Conservation (phyloP, 1,140 invertebrate genomes). For the Pseudachorutes palmiensis region DNA sequence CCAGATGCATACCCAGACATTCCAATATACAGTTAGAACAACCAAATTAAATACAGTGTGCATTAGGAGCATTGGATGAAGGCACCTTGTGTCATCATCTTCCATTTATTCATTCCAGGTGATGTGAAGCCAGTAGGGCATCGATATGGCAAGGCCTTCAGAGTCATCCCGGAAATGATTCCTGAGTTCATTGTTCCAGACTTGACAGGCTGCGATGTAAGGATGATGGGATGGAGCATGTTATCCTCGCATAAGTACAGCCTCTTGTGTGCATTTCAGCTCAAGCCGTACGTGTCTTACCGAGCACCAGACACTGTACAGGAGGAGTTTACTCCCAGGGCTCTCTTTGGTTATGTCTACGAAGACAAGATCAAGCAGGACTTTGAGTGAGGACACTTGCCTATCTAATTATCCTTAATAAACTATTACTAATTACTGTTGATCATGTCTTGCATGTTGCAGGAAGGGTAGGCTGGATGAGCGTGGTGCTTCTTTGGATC, state of each 20-base stretch:
- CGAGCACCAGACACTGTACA: constrained; percentile 61
- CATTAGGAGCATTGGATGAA: too few relatives aligned
- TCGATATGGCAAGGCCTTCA: constrained; percentile 49
- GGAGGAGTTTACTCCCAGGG: constrained; percentile 69
- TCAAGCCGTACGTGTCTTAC: constrained; percentile 93
- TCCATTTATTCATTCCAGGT: constrained; percentile 45
- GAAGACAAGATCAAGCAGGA: constrained; percentile 68
- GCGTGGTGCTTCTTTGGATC: constrained; percentile 44
- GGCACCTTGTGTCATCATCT: too few relatives aligned
- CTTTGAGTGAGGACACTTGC: constrained; percentile 47
- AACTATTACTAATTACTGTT: too few relatives aligned
- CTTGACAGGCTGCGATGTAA: constrained; percentile 60
- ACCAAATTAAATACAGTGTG: too few relatives aligned
- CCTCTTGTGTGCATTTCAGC: constrained; percentile 44
- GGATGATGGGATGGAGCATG: too few relatives aligned
- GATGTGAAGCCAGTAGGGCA: constrained; percentile 58
- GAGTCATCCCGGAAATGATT: constrained; percentile 74
- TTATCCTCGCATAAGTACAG: neutral
- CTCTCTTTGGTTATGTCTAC: constrained; percentile 77
- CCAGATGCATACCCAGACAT: constrained; percentile 10
- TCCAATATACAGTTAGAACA: constrained; percentile 2
- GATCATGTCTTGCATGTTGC: neutral
- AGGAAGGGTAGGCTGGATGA: constrained; percentile 55
- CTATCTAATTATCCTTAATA: too few relatives aligned
- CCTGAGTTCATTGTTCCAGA: constrained; percentile 88